Conservation (phyloP, 2,113 vertebrate genomes). For the Vimba vimba region DNA sequence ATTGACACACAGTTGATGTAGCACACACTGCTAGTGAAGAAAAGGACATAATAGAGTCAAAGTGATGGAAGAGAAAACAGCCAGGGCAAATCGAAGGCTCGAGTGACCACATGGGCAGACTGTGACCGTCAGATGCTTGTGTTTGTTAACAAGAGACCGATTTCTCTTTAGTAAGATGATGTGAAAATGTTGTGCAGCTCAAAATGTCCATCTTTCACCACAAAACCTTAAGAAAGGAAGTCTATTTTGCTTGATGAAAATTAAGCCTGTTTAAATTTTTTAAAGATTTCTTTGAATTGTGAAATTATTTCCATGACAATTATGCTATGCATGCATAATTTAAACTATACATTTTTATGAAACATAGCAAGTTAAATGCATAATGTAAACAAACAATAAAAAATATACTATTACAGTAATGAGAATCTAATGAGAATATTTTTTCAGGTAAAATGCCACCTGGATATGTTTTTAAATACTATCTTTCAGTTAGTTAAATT, state of each 20-base stretch:
- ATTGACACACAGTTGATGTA: not conserved
- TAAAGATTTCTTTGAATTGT: not conserved
- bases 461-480: too few species aligned
- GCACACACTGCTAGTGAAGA: not conserved
- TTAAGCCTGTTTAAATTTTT: not conserved
- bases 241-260: not conserved
- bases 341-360: not conserved
- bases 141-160: not conserved
- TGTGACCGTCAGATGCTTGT: not conserved
- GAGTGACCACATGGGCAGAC: not conserved
- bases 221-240: not conserved
- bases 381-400: too few species aligned
- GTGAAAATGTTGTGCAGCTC: not conserved
- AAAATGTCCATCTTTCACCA: not conserved
- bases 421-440: not conserved
- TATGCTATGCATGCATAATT: not conserved
- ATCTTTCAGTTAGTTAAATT: too few species aligned
- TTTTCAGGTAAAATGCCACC: too few species aligned
- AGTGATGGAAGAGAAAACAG: slow-evolving; percentile 6
- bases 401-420: not conserved
- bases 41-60: not conserved
- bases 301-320: not conserved
- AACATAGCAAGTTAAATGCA: too few species aligned
- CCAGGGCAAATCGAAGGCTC: not conserved
- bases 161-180: not conserved